Conservation (phyloP, 2,113 vertebrate species). For the Falcunculus frontatus region DNA sequence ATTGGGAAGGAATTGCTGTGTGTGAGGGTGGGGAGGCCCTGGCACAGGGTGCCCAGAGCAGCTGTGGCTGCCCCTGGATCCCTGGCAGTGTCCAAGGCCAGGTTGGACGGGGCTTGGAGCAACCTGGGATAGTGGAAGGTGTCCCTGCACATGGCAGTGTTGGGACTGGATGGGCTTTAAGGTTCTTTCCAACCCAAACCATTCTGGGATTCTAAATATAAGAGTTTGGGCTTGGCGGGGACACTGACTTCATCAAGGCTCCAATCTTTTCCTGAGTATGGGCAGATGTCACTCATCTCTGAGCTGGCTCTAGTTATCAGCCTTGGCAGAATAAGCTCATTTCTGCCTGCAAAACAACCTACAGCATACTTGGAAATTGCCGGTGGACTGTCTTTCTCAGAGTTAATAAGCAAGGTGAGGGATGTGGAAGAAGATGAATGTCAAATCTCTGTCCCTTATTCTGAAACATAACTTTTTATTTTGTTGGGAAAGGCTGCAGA, state of each 20-base stretch:
- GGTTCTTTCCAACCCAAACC: not conserved
- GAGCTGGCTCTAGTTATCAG: not conserved
- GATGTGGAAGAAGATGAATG: not conserved
- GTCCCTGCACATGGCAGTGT: not conserved
- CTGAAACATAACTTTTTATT: not conserved
- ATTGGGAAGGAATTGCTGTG: too few species aligned
- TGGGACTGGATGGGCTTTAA: rapidly evolving
- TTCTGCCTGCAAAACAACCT: not conserved
- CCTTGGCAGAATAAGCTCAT: not conserved
- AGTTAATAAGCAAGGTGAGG: not conserved
- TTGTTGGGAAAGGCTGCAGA: not conserved
- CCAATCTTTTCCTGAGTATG: not conserved
- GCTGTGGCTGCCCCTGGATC: too few species aligned
- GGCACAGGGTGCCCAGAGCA: too few species aligned
- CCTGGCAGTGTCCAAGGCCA: not conserved
- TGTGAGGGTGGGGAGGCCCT: too few species aligned
- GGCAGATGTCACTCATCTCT: not conserved
- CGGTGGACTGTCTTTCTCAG: not conserved
- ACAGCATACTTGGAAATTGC: not conserved
- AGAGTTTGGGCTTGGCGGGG: not conserved
- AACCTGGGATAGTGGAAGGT: rapidly evolving
- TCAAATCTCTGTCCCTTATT: not conserved
- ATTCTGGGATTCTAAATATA: not conserved
- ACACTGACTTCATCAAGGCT: rapidly evolving
- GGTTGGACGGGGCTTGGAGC: not conserved